A percentile compares a stretch with the other conserved stretches of the same genome.
Evolutionary conservation across 2,113 vertebrate species (phyloP).

Genomic region (Thalassarche chlororhynchos): DNA sequence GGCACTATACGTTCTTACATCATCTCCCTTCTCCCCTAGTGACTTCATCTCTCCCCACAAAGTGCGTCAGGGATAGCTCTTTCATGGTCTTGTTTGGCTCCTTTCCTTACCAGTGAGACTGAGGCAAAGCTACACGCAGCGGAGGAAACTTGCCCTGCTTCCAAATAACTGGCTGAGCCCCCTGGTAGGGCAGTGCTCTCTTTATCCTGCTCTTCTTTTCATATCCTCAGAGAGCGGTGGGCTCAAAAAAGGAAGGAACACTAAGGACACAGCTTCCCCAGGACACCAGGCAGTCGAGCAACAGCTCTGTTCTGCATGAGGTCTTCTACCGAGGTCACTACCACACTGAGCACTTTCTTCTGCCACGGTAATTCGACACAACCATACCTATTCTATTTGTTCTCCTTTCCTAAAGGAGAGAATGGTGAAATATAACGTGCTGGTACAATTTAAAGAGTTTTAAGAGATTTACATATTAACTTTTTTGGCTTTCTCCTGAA

Average conservation of each 20-base stretch:
- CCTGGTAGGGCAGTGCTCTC: fast-evolving
- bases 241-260: neutral
- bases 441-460: neutral
- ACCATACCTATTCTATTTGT: neutral
- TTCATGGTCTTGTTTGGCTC: neutral
- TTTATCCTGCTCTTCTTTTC: neutral
- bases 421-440: neutral
- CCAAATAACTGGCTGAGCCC: neutral
- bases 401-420: neutral
- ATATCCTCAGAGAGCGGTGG: neutral
- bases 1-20: neutral
- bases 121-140: neutral
- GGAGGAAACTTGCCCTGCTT: neutral
- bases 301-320: neutral
- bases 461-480: neutral
- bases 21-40: neutral
- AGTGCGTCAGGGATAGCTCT: fast-evolving
- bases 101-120: neutral
- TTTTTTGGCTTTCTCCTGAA: neutral
- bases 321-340: neutral
- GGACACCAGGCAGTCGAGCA: neutral
- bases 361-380: neutral
- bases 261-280: neutral
- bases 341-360: neutral
- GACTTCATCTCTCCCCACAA: neutral